These are phyloP conservation scores for Sialis fuliginosa DNA, from an alignment of 2,888 invertebrate species.

Conservation along the genomic window DNA sequence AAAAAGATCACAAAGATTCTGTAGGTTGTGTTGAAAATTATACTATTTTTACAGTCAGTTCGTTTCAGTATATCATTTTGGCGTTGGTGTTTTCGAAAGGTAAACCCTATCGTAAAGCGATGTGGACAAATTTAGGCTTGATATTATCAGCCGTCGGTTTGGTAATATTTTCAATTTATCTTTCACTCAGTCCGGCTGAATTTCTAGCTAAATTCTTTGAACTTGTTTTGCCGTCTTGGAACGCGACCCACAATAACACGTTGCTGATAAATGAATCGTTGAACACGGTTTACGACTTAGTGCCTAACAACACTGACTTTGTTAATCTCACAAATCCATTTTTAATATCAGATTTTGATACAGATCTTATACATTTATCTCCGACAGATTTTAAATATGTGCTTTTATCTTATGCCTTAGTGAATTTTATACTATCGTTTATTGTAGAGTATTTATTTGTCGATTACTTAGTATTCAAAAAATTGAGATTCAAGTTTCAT, in stretches of 20 bases:
- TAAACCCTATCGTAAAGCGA: constrained; percentile 40
- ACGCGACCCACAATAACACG: constrained; percentile 25
- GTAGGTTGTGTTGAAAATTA: constrained; percentile 40
- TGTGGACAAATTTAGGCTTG: constrained; percentile 39
- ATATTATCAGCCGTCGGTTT: constrained; percentile 28
- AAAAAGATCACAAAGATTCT: constrained; percentile 16
- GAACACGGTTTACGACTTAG: neutral
- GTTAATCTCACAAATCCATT: neutral
- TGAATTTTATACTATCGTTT: constrained; percentile 33
- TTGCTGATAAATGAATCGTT: neutral
- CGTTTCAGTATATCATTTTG: constrained; percentile 46
- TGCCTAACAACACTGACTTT: neutral
- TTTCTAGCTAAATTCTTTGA: constrained; percentile 37
- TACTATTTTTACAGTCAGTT: constrained; percentile 38
- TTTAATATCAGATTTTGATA: neutral
- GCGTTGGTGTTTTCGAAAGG: constrained; percentile 46
- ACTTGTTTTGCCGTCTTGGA: constrained; percentile 43
- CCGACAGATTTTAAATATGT: constrained; percentile 15
- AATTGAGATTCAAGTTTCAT: constrained; percentile 29
- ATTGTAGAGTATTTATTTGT: constrained; percentile 37
- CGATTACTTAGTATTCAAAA: constrained; percentile 35
- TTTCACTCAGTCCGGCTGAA: constrained; percentile 27
- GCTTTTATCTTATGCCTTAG: constrained; percentile 30
- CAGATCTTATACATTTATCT: neutral
- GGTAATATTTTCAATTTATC: constrained; percentile 29